Conservation (phyloP, 2,797 vertebrate genomes). For the Manis pentadactyla region DNA sequence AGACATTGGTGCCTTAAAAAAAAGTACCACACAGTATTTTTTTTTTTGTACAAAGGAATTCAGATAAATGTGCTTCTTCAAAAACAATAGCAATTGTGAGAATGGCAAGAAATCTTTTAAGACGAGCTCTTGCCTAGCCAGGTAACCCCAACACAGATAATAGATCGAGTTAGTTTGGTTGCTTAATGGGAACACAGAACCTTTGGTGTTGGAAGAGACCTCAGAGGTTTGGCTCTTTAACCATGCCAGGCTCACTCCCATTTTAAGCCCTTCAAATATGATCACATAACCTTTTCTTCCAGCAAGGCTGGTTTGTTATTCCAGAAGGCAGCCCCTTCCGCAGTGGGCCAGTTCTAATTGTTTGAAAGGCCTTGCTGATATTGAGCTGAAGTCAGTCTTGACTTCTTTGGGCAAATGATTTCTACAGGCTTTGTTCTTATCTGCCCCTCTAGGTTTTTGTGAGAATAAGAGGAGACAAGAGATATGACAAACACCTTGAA, state of each 20-base stretch:
- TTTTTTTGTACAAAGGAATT: not conserved
- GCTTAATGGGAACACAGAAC: not conserved
- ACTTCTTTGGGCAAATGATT: not conserved
- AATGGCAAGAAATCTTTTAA: not conserved
- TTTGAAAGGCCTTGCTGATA: conserved; percentile 33
- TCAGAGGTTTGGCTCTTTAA: not conserved
- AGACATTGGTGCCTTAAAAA: not conserved
- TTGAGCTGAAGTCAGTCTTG: not conserved
- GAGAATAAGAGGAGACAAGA: not conserved
- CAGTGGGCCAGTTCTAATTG: not conserved
- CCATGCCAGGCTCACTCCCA: not conserved
- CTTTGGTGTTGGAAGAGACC: not conserved
- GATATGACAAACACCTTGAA: not conserved
- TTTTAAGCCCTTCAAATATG: not conserved
- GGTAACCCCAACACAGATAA: too few relatives aligned
- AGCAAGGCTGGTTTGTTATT: not conserved
- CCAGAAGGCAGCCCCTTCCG: not conserved
- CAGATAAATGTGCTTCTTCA: not conserved
- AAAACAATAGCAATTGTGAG: not conserved
- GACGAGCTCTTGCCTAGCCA: not conserved
- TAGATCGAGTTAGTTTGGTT: not conserved
- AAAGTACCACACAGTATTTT: not conserved
- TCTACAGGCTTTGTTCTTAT: not conserved
- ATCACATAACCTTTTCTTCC: not conserved
- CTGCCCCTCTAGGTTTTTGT: not conserved